Evolutionary conservation across 2,888 invertebrate species (phyloP).

Genomic region (Pristionchus fissidentatus): DNA sequence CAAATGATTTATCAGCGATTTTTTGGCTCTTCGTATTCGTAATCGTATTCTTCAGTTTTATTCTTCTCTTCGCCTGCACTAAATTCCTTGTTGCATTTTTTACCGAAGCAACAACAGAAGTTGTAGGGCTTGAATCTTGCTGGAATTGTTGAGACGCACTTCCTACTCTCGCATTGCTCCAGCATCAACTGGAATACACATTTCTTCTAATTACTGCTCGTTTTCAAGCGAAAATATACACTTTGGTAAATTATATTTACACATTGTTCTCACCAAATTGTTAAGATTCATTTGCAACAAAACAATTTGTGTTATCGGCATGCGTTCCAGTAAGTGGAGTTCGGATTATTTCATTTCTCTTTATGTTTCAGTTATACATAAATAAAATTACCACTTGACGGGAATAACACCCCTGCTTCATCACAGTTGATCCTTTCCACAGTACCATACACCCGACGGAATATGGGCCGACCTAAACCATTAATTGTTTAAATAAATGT

Average conservation of each 20-base stretch:
- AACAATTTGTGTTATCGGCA: too few relatives aligned
- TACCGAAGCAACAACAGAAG: conserved; percentile 29
- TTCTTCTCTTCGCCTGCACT: neutral
- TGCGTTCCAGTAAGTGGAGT: too few relatives aligned
- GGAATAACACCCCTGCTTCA: conserved; percentile 12
- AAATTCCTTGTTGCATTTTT: neutral
- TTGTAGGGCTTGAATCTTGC: neutral
- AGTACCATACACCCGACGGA: conserved; percentile 3
- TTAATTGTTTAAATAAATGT: too few relatives aligned
- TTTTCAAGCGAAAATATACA: too few relatives aligned
- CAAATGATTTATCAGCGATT: too few relatives aligned
- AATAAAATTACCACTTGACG: conserved; percentile 5
- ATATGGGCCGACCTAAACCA: neutral
- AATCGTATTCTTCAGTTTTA: neutral
- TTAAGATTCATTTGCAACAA: too few relatives aligned
- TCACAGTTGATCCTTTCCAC: neutral
- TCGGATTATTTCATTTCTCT: too few relatives aligned
- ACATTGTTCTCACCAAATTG: too few relatives aligned
- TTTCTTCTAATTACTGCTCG: too few relatives aligned
- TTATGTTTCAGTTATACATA: too few relatives aligned
- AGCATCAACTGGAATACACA: conserved; percentile 8
- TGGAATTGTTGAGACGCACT: neutral
- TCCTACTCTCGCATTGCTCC: neutral
- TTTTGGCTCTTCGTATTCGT: too few relatives aligned
- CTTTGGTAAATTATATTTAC: too few relatives aligned